phyloP scores from a whole-genome alignment of 2,888 invertebrate genomes.

The Drosophila tripunctata region DNA sequence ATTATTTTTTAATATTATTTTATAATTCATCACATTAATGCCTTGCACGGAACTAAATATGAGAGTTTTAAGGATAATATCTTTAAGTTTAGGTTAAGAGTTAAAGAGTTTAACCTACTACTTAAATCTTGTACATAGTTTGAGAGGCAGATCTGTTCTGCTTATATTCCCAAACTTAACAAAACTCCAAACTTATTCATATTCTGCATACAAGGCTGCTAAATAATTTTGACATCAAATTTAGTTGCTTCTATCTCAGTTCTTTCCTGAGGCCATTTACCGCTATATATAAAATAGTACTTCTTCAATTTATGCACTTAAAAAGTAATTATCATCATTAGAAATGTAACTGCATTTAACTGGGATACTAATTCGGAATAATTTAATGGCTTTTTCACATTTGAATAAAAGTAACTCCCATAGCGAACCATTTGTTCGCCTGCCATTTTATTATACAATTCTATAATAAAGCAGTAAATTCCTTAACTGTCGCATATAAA shows the following conservation, averaged over 20 bases:
- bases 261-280: background rate
- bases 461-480: slow-evolving; percentile 76
- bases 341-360: slow-evolving; percentile 5
- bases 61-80: too few relatives aligned
- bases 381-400: slow-evolving; percentile 13
- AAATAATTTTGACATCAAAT: background rate
- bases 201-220: background rate
- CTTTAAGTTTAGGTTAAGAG: too few relatives aligned
- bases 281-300: too few relatives aligned
- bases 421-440: slow-evolving; percentile 3
- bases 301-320: slow-evolving; percentile 23
- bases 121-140: too few relatives aligned
- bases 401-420: background rate
- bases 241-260: background rate
- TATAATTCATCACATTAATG: too few relatives aligned
- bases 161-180: too few relatives aligned
- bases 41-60: too few relatives aligned
- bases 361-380: slow-evolving; percentile 4
- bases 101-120: too few relatives aligned
- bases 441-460: slow-evolving; percentile 43
- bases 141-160: too few relatives aligned
- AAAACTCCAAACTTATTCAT: too few relatives aligned
- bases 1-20: too few relatives aligned
- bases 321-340: slow-evolving; percentile 27
- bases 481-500: slow-evolving; percentile 59